Evolutionary conservation across 2,113 vertebrate species (phyloP), one percentile per base, ranked within the genome.

Genomic region (Crypturellus undulatus): DNA sequence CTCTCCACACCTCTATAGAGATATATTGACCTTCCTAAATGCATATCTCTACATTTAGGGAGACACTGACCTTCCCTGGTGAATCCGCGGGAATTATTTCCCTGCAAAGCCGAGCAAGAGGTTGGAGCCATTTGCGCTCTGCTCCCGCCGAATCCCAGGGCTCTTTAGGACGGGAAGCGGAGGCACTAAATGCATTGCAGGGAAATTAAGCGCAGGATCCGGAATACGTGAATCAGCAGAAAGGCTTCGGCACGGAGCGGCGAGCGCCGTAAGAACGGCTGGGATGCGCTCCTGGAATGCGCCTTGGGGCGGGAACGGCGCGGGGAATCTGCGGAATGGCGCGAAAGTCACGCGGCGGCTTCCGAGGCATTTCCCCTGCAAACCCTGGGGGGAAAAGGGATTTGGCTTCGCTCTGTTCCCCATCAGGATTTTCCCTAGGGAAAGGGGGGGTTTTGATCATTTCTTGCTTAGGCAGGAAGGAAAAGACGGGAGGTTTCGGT

Each of bases 191-290:
- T 47, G 32, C 56, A 6, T 80, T 4, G 2, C 0, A 7, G 75
- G 64, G 73, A 67, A 93, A 93, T 88, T 47, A 82, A 87, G 22
- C 80, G 15, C n/a, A 34, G 84, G 83, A 80, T 36, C 13, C 69
- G 63, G 40, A 93, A 80, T 17, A 45, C 79, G 47, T 75, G 64
- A 87, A 76, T 93, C 91, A 93, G 94, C 92, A 93, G 90, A 63
- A 11, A 36, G 36, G 4, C 32, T 51, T 47, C 21, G 13, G n/a
- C 3, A 30, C 21, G 87, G 21, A 78, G 60, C 36, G 60, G 34
- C 19, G 34, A 28, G 24, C 58, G 68, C 49, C 52, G 34, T 62
- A 82, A 3, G 30, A 78, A 54, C 40, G 71, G 42, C 52, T 52
- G 19, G 8, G 58, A 71, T 9, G 52, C 3, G 40, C 59, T 89